Percentiles rank a stretch among this genome's conserved stretches.
These are phyloP conservation scores for Sympetrum striolatum DNA, from an alignment of 2,888 invertebrate species.

Conservation along the genomic window DNA sequence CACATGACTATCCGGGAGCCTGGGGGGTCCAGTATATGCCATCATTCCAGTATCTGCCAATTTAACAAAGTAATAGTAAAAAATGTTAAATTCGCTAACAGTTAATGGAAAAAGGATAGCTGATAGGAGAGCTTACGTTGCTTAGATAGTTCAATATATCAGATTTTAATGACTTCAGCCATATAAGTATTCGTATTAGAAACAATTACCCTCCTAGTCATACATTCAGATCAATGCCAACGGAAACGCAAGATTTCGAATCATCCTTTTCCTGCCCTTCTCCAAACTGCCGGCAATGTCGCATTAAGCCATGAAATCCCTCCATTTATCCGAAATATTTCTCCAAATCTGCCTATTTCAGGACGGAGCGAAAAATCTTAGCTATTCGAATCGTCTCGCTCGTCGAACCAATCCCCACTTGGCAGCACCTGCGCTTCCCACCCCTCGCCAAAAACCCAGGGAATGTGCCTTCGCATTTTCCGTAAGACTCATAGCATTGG, in stretches of 20 bases:
- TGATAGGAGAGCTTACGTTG: too few species aligned
- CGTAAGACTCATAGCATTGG: background rate
- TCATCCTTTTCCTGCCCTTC: background rate
- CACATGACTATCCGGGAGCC: too few species aligned
- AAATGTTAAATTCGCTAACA: too few species aligned
- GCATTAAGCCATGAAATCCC: too few species aligned
- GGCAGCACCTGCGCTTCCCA: background rate
- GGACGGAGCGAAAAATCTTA: background rate
- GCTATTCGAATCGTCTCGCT: background rate
- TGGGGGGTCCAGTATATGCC: too few species aligned
- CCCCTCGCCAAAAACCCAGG: background rate
- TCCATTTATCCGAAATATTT: background rate
- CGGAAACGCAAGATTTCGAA: background rate
- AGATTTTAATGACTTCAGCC: too few species aligned
- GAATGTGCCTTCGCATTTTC: conserved; percentile 15
- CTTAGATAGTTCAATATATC: too few species aligned
- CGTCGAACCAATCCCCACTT: background rate
- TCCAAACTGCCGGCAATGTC: background rate
- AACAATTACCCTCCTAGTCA: too few species aligned
- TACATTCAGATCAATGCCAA: background rate
- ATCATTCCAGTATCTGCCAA: too few species aligned
- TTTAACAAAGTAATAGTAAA: too few species aligned
- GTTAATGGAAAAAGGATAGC: too few species aligned
- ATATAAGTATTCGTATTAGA: too few species aligned
- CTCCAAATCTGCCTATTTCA: background rate